Conservation (phyloP, 2,113 vertebrate genomes). For the Morone saxatilis region DNA sequence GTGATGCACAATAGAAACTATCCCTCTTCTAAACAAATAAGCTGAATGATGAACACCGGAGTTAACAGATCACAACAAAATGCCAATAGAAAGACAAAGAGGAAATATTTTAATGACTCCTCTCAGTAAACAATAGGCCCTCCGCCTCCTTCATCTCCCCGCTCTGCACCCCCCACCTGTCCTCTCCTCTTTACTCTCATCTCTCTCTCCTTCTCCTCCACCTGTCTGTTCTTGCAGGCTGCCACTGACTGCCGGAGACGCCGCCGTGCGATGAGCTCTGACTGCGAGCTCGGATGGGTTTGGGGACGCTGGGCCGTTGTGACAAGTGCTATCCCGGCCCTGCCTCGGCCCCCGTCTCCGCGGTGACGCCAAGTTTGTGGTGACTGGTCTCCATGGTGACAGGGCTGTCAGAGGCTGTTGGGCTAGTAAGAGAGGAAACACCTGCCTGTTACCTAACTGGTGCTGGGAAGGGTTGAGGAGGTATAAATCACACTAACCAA, state of each 20-base stretch:
- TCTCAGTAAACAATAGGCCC: conserved; percentile 50
- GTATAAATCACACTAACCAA: too few relatives aligned
- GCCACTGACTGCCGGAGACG: conserved; percentile 71
- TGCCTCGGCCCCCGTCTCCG: conserved; percentile 61
- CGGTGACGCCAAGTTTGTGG: conserved; percentile 44
- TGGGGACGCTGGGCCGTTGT: conserved; percentile 62
- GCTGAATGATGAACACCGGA: conserved; percentile 32
- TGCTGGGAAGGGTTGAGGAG: background rate
- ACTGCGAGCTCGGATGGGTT: conserved; percentile 66
- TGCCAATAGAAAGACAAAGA: conserved; percentile 54
- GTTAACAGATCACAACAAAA: conserved; percentile 52
- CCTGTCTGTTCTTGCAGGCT: conserved; percentile 70
- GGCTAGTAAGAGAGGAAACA: conserved; percentile 37
- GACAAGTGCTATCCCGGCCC: conserved; percentile 73
- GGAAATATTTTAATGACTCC: conserved; percentile 55
- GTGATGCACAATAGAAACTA: background rate
- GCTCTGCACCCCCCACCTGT: background rate
- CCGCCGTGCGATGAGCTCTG: conserved; percentile 65
- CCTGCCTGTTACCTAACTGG: conserved; percentile 57
- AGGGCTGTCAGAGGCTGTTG: conserved; percentile 40
- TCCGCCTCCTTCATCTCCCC: conserved; percentile 29
- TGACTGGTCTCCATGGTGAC: conserved; percentile 61
- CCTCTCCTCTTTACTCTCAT: conserved; percentile 29
- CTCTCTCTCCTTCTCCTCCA: conserved; percentile 48
- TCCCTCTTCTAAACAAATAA: conserved; percentile 26